phyloP scores from a whole-genome alignment of 2,113 vertebrate species.

The Columba janthina region DNA sequence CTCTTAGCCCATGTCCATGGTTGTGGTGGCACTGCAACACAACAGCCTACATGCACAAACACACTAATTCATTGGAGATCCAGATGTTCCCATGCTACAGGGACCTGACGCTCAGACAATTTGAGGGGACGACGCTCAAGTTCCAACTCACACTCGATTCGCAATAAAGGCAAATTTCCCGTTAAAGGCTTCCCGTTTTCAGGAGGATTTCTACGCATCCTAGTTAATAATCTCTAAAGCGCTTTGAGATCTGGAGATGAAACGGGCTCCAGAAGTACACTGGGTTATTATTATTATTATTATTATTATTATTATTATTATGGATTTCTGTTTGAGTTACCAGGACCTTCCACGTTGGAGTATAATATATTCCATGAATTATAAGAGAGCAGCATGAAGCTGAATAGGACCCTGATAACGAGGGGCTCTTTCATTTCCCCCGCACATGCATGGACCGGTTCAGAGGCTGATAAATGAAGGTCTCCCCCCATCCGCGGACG shows the following conservation, averaged over 20 bases:
- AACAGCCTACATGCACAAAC: background rate
- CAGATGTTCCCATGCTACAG: accelerated
- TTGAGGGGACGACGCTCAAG: background rate
- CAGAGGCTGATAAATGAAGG: conserved; percentile 34
- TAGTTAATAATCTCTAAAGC: background rate
- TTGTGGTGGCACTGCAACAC: background rate
- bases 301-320: background rate
- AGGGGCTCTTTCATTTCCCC: conserved; percentile 31
- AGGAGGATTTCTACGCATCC: background rate
- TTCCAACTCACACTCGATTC: background rate
- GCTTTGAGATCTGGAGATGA: background rate
- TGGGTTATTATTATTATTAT: background rate
- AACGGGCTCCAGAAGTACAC: background rate
- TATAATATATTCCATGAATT: conserved; percentile 34
- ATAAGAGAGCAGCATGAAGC: background rate
- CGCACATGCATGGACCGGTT: background rate
- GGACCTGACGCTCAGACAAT: background rate
- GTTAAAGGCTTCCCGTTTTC: background rate
- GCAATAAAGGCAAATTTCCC: background rate
- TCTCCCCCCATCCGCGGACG: background rate
- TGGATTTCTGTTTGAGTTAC: background rate
- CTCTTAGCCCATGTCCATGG: background rate
- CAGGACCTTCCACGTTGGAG: background rate
- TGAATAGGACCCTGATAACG: conserved; percentile 21
- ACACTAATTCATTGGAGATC: accelerated